Evolutionary conservation across 2,888 invertebrate species (phyloP).

Genomic region (Nephrotoma guestfalica): DNA sequence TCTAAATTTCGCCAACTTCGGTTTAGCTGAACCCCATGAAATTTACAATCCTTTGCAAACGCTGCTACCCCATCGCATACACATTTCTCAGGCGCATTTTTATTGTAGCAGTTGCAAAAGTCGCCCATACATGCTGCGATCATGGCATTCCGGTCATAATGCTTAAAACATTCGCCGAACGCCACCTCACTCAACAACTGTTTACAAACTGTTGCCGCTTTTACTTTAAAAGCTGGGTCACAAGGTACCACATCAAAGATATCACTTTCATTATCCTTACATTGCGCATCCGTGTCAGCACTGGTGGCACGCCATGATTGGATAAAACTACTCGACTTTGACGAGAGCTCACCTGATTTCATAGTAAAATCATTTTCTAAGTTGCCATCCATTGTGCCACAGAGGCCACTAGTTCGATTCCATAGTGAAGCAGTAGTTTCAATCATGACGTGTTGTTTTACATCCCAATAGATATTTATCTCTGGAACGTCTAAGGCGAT

Average conservation of each 20-base stretch:
- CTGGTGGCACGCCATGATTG: constrained; percentile 25
- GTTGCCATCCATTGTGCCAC: constrained; percentile 62
- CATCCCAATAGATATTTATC: constrained; percentile 62
- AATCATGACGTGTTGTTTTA: constrained; percentile 47
- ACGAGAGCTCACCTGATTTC: constrained; percentile 38
- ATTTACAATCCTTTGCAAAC: constrained; percentile 59
- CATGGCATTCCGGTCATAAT: constrained; percentile 48
- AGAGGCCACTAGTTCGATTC: constrained; percentile 69
- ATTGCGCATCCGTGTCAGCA: constrained; percentile 19
- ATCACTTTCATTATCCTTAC: constrained; percentile 23
- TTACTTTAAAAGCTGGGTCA: constrained; percentile 21
- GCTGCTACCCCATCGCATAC: constrained; percentile 64
- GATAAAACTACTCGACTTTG: constrained; percentile 18
- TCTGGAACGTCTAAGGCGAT: constrained; percentile 53
- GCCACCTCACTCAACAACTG: constrained; percentile 47
- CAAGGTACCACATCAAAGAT: constrained; percentile 12
- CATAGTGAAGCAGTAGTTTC: constrained; percentile 53
- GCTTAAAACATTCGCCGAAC: constrained; percentile 50
- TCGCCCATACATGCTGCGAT: constrained; percentile 65
- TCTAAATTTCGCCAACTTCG: constrained; percentile 63
- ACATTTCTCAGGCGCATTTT: constrained; percentile 44
- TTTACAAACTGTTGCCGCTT: constrained; percentile 46
- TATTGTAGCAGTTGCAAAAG: constrained; percentile 52
- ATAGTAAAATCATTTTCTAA: constrained; percentile 50
- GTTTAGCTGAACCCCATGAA: constrained; percentile 45